These are phyloP conservation scores for Danaus chrysippus DNA, from an alignment of 2,888 invertebrate species.

Conservation along the genomic window DNA sequence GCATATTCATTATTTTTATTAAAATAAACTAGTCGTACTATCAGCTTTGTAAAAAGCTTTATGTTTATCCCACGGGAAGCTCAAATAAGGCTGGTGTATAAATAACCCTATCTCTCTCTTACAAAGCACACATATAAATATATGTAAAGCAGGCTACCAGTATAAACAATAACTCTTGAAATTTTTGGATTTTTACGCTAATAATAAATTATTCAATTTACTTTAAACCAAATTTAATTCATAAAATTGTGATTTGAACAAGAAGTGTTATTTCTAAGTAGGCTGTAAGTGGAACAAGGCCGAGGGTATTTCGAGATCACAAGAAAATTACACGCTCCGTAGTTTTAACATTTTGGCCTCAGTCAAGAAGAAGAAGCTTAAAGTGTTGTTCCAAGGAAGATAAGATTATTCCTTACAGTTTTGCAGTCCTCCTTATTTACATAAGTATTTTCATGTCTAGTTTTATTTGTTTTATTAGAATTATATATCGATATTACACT, in stretches of 20 bases:
- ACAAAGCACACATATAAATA: too few relatives aligned
- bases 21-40: too few relatives aligned
- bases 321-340: slow-evolving; percentile 57
- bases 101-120: too few relatives aligned
- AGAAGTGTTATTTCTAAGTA: slow-evolving; percentile 7
- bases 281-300: slow-evolving; percentile 41
- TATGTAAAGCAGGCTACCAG: too few relatives aligned
- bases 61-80: too few relatives aligned
- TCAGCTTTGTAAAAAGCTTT: too few relatives aligned
- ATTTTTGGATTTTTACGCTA: too few relatives aligned
- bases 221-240: too few relatives aligned
- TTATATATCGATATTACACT: not conserved
- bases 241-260: not conserved
- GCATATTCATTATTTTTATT: too few relatives aligned
- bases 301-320: slow-evolving; percentile 53
- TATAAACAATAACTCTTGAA: too few relatives aligned
- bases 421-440: slow-evolving; percentile 5
- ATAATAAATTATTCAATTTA: too few relatives aligned
- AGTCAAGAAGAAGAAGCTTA: slow-evolving; percentile 31
- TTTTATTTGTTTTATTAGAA: not conserved
- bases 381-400: slow-evolving; percentile 4
- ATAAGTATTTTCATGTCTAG: not conserved
- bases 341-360: slow-evolving; percentile 40
- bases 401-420: slow-evolving; percentile 1
- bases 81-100: too few relatives aligned